A percentile compares a stretch with the other conserved stretches of the same genome.
phyloP scores from a whole-genome alignment of 2,888 invertebrate species.

The Troides helena region DNA sequence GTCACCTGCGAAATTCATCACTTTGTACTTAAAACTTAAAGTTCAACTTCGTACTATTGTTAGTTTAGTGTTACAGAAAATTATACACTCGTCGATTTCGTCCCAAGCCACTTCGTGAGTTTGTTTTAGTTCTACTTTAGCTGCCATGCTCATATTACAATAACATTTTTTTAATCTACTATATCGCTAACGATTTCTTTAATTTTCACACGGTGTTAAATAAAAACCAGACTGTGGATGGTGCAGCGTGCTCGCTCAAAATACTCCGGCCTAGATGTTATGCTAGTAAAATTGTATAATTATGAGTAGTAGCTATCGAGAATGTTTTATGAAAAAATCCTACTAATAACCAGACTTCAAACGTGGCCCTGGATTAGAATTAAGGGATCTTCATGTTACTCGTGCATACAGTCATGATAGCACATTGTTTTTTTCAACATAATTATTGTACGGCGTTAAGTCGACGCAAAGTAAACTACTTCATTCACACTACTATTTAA shows the following conservation, averaged over 20 bases:
- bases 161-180: not conserved
- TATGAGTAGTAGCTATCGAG: too few relatives aligned
- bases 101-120: conserved; percentile 76
- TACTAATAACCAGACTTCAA: too few relatives aligned
- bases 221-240: too few relatives aligned
- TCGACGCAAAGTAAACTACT: not conserved
- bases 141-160: conserved; percentile 4
- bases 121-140: conserved; percentile 48
- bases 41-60: conserved; percentile 50
- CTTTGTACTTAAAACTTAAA: conserved; percentile 49
- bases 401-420: too few relatives aligned
- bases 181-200: not conserved
- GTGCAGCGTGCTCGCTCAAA: too few relatives aligned
- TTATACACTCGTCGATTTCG: conserved; percentile 37
- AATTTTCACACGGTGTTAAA: too few relatives aligned
- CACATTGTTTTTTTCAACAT: too few relatives aligned
- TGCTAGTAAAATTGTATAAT: too few relatives aligned
- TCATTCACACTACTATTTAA: not conserved
- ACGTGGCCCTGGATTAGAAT: too few relatives aligned
- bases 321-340: not conserved
- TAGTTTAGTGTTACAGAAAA: conserved; percentile 45
- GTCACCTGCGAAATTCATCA: conserved; percentile 77
- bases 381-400: too few relatives aligned
- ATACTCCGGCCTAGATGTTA: too few relatives aligned
- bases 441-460: too few relatives aligned